phyloP scores from a whole-genome alignment of 2,888 invertebrate genomes.

The Plebejus melissa region DNA sequence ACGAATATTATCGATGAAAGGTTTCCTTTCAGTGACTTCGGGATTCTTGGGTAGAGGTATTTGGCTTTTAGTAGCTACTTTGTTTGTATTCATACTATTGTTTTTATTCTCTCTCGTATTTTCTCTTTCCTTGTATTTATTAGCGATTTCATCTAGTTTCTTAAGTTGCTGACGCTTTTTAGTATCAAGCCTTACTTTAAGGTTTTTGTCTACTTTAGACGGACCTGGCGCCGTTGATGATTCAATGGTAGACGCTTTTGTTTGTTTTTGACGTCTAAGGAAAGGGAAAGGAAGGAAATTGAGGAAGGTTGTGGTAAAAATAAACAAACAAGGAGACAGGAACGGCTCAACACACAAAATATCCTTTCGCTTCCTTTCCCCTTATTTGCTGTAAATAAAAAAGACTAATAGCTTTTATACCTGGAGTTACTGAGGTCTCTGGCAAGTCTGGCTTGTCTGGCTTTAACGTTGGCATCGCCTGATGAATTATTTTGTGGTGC shows the following conservation, averaged over 20 bases:
- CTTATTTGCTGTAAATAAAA: slow-evolving; percentile 60
- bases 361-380: slow-evolving; percentile 68
- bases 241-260: slow-evolving; percentile 49
- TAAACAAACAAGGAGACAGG: slow-evolving; percentile 76
- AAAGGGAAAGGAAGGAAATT: slow-evolving; percentile 70
- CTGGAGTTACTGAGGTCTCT: slow-evolving; percentile 67
- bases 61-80: slow-evolving; percentile 48
- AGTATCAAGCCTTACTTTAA: slow-evolving; percentile 46
- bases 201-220: slow-evolving; percentile 48
- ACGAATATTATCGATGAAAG: no score
- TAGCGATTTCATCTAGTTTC: slow-evolving; percentile 63
- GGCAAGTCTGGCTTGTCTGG: slow-evolving; percentile 70
- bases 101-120: slow-evolving; percentile 40
- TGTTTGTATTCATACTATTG: slow-evolving; percentile 1
- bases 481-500: slow-evolving; percentile 55
- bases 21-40: slow-evolving; percentile 36
- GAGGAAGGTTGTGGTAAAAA: slow-evolving; percentile 36
- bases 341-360: slow-evolving; percentile 40
- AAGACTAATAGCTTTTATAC: slow-evolving; percentile 43
- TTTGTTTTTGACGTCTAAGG: slow-evolving; percentile 59
- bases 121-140: slow-evolving; percentile 55
- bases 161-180: slow-evolving; percentile 63
- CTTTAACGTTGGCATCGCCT: slow-evolving; percentile 65
- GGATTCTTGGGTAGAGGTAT: slow-evolving; percentile 55
- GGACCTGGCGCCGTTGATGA: slow-evolving; percentile 54